Conservation (phyloP, 2,888 invertebrate species). For the Pammene fasciana region DNA sequence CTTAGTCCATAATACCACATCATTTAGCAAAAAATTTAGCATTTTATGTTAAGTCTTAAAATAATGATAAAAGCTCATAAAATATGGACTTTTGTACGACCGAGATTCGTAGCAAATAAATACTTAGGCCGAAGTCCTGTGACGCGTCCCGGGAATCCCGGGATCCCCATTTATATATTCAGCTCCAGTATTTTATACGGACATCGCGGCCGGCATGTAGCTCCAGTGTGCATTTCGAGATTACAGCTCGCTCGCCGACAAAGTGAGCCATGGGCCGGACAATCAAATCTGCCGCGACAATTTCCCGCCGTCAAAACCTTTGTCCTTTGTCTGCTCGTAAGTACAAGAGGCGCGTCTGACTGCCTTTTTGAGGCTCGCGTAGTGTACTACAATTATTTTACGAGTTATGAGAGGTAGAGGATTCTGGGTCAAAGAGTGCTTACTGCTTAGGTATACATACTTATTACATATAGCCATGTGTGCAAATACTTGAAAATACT, state of each 20-base stretch:
- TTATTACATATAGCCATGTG: background rate
- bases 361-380: constrained; percentile 36
- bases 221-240: constrained; percentile 18
- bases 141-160: no score
- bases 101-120: no score
- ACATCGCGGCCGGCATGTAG: background rate
- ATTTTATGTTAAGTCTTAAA: no score
- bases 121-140: no score
- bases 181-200: no score
- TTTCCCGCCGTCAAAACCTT: constrained; percentile 57
- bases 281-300: constrained; percentile 73
- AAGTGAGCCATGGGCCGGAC: constrained; percentile 69
- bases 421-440: constrained; percentile 1
- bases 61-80: no score
- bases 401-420: constrained; percentile 10
- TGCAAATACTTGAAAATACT: no score
- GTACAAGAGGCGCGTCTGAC: constrained; percentile 44
- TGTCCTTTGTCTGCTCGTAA: constrained; percentile 52
- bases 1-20: no score
- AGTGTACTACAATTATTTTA: constrained; percentile 7
- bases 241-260: constrained; percentile 58
- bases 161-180: no score
- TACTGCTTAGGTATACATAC: background rate
- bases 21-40: no score
- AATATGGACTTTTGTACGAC: no score